Evolutionary conservation across 2,797 vertebrate species (phyloP).

Genomic region (Steatocranus sp.): DNA sequence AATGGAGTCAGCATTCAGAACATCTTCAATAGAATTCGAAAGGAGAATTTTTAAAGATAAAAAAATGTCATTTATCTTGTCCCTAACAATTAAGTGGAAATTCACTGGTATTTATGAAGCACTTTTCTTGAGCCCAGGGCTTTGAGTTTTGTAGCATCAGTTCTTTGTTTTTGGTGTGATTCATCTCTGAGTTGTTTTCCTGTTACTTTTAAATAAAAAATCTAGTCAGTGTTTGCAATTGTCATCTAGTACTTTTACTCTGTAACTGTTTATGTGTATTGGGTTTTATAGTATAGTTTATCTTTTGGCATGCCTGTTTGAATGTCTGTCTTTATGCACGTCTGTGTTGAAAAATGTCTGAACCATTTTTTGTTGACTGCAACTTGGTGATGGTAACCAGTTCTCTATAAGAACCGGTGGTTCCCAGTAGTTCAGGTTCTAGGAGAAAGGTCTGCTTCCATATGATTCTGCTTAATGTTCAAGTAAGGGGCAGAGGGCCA

Average conservation of each 20-base stretch:
- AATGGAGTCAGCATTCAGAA: background rate
- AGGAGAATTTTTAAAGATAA: background rate
- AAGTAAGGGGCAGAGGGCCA: background rate
- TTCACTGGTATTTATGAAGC: background rate
- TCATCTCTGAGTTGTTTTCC: background rate
- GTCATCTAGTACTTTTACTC: background rate
- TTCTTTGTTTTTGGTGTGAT: background rate
- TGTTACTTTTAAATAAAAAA: background rate
- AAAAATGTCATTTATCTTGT: background rate
- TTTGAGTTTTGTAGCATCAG: background rate
- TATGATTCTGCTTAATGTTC: background rate
- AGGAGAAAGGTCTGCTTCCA: background rate
- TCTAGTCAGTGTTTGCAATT: background rate
- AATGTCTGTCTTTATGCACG: background rate
- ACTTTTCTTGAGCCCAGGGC: background rate
- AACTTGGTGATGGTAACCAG: background rate
- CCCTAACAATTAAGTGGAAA: background rate
- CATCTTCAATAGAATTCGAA: background rate
- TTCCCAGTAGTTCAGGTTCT: background rate
- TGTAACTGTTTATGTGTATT: background rate
- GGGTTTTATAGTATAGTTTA: background rate
- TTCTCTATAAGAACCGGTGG: accelerated
- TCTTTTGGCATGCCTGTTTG: background rate
- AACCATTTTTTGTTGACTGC: background rate
- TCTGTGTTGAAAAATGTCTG: background rate